Base-by-base conservation (phyloP, 1,140 invertebrate species). In the Drosophila tristis region DNA sequence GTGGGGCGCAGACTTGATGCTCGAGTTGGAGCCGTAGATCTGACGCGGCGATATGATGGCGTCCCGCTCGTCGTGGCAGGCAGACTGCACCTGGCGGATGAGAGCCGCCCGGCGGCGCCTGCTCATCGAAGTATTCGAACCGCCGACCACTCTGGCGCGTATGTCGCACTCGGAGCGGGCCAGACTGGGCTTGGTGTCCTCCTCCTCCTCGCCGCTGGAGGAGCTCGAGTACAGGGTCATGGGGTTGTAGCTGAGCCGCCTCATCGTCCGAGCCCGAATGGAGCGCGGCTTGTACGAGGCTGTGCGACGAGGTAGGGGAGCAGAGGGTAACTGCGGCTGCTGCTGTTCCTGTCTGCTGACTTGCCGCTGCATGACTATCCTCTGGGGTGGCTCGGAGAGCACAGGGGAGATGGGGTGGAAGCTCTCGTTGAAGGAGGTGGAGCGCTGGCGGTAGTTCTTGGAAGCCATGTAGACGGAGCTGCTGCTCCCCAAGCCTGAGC, bases 171-270 rank as follows among this genome's bases (percentile, higher is more conserved):
- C 92, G 16, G 92, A 93, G 23, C 92, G 90, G 1, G 92, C 92
- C 51, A 93, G 61, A 44, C 84, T 92, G 4, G 85, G 87, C 57
- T 92, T 91, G 26, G 55, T 59, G 2, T 44, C 60, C 56, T 53
- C 61, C 63, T 74, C 75, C 62, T 92, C 92, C 26, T 74, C 86
- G 5, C 90, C 91, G 42, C 90, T 91, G 62, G 85, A 91, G 1
- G 92, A 92, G 16, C 93, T 81, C 56, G 93, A 80, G 79, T 93
- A 89, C 53, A 91, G 91, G 76, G 68, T 92, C 91, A 90, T 93
- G 13, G 93, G 93, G 90, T 94, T 94, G 74, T 94, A 94, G 31
- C 93, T 94, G 55, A 94, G 92, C 5, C 93, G 80, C 5, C 93
- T 80, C 5, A 93, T 68, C 20, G 94, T 94, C 15, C 93, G 84